Evolutionary conservation across 2,113 vertebrate species (phyloP).

Genomic region (Corythoichthys intestinalis): DNA sequence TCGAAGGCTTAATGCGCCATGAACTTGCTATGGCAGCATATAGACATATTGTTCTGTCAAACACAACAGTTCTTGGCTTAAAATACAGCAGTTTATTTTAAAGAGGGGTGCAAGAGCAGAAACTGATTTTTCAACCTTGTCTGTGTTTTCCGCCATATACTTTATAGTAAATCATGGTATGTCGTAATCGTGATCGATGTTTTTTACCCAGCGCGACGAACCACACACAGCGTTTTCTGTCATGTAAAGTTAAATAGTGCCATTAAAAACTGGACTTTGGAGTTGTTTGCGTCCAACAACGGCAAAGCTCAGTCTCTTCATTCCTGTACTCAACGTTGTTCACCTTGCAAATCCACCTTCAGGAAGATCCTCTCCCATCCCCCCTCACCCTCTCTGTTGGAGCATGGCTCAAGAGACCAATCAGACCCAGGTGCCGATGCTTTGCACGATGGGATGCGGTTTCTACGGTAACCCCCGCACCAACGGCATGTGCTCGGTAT

Average conservation of each 20-base stretch:
- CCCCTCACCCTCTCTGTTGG: conserved; percentile 66
- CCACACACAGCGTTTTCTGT: neutral
- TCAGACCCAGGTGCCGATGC: conserved; percentile 87
- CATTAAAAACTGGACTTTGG: neutral
- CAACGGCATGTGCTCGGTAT: conserved; percentile 89
- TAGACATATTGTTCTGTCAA: no score
- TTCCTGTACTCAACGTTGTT: neutral
- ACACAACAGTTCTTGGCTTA: no score
- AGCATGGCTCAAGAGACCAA: conserved; percentile 91
- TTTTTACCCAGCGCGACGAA: no score
- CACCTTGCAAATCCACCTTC: conserved; percentile 21
- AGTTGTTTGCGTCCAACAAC: neutral
- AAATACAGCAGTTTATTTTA: no score
- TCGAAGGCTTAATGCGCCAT: no score
- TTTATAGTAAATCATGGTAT: no score
- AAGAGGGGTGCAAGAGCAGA: no score
- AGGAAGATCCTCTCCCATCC: conserved; percentile 69
- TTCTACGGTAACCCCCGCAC: conserved; percentile 88
- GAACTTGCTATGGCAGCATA: no score
- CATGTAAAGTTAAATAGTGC: neutral
- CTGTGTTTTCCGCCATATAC: no score
- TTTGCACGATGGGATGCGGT: conserved; percentile 86
- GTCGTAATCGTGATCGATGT: no score
- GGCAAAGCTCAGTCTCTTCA: neutral
- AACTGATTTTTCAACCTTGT: no score